These are phyloP conservation scores for Muntiacus muntjak DNA, from an alignment of 2,113 vertebrate species.

Conservation along the genomic window DNA sequence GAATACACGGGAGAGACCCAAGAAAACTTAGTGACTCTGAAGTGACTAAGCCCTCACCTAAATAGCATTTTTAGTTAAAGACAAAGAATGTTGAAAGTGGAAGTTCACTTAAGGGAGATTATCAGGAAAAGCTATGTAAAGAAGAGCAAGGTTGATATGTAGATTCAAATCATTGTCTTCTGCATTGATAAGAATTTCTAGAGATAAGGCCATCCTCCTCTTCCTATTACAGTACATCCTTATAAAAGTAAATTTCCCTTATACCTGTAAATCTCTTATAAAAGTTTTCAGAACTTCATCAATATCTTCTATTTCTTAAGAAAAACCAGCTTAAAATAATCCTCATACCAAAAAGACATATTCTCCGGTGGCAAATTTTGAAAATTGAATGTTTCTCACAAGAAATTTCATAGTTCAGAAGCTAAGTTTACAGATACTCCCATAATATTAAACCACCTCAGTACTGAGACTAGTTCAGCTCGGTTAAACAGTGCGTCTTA, in stretches of 20 bases:
- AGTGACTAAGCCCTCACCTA: not conserved
- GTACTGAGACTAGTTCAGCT: not conserved
- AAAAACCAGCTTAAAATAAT: not conserved
- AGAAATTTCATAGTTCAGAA: not conserved
- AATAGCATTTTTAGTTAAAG: not conserved
- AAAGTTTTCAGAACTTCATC: not conserved
- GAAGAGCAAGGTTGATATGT: not conserved
- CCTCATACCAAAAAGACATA: not conserved
- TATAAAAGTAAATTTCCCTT: not conserved
- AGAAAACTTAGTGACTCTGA: not conserved
- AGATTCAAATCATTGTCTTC: not conserved
- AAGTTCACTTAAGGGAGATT: not conserved
- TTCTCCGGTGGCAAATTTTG: too few relatives aligned
- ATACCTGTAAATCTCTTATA: not conserved
- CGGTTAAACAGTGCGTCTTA: not conserved
- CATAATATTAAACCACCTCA: not conserved
- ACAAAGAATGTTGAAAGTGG: not conserved
- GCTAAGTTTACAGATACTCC: not conserved
- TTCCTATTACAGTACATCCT: not conserved
- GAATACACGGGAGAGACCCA: not conserved
- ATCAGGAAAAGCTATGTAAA: not conserved
- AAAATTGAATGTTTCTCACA: not conserved
- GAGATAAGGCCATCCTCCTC: not conserved
- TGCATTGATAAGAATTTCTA: not conserved
- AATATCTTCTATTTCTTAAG: not conserved